Base-by-base conservation (phyloP, 2,113 vertebrate species). In the Madoqua kirkii region DNA sequence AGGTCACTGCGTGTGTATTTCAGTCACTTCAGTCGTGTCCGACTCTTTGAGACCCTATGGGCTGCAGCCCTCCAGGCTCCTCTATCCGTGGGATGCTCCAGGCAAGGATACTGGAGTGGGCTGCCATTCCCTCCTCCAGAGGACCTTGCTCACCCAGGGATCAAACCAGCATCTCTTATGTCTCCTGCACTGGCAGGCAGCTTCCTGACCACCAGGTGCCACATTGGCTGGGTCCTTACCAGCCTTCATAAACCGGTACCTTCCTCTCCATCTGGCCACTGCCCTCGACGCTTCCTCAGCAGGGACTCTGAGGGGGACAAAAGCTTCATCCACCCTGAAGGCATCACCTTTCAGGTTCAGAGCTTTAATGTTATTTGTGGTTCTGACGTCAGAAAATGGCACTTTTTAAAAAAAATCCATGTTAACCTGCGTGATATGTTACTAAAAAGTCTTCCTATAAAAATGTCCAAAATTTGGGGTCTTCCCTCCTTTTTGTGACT, bases 401-500 rank as follows among this genome's bases (percentile, higher is more conserved):
- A 48, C 2, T 33, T 50, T 87, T 67, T 43, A 43, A 43, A 43
- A 43, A 43, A 43, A 43, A 84, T 27, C 17, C n/a, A 48, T 15
- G 17, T 74, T 90, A 43, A 17, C 59, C 25, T 81, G 4, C 33
- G 17, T 79, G 27, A 54, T 19, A 91, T 21, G 12, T 55, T 86
- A 71, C 64, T 91, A 91, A 74, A 90, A 92, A 74, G n/a, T 76
- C 48, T 91, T 95, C 25, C 86, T 64, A 23, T 64, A 93, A 92
- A 88, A 87, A 33, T 84, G 55, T 57, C 67, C 91, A 96, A 79
- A 96, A 93, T 87, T 81, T n/a, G n/a, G 45, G 60, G 85, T 86
- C 92, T 85, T 87, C 40, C 92, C 40, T 96, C 81, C 57, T 60
- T n/a, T 94, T 81, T 93, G 21, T 89, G 86, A 89, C 71, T 93